These are phyloP conservation scores for Calypte anna DNA, from an alignment of 2,113 vertebrate species.

Conservation along the genomic window DNA sequence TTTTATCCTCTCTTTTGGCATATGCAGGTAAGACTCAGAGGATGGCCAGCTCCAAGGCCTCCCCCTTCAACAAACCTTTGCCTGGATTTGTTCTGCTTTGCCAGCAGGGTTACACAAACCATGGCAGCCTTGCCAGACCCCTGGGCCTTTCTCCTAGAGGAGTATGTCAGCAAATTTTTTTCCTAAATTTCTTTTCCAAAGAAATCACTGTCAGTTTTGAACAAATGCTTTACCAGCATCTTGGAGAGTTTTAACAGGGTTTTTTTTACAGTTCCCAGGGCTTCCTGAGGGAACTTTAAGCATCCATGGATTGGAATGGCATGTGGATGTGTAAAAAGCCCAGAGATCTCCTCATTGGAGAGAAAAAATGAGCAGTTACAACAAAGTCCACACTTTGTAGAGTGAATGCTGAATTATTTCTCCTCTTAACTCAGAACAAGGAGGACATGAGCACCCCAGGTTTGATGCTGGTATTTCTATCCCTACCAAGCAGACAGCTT, in stretches of 20 bases:
- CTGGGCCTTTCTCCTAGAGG: neutral
- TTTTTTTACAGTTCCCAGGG: neutral
- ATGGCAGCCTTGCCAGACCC: neutral
- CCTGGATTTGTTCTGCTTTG: neutral
- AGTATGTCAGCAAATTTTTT: neutral
- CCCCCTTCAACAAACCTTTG: neutral
- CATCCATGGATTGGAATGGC: neutral
- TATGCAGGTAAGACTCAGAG: constrained; percentile 78
- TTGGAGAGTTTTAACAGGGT: neutral
- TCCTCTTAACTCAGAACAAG: rapidly evolving
- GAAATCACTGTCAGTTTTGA: neutral
- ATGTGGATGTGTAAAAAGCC: neutral
- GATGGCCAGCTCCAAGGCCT: neutral
- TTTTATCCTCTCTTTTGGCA: constrained; percentile 74
- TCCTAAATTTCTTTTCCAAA: neutral
- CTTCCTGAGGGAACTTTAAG: neutral
- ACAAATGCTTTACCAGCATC: neutral
- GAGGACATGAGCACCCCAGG: neutral
- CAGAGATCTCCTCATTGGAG: neutral
- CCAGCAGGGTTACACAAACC: neutral
- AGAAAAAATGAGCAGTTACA: neutral
- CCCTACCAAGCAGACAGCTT: neutral
- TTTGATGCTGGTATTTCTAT: neutral
- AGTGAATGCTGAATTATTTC: neutral
- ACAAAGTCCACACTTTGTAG: neutral